These are phyloP conservation scores for Himantopus leucocephalus DNA, from an alignment of 2,113 vertebrate species.

Conservation along the genomic window DNA sequence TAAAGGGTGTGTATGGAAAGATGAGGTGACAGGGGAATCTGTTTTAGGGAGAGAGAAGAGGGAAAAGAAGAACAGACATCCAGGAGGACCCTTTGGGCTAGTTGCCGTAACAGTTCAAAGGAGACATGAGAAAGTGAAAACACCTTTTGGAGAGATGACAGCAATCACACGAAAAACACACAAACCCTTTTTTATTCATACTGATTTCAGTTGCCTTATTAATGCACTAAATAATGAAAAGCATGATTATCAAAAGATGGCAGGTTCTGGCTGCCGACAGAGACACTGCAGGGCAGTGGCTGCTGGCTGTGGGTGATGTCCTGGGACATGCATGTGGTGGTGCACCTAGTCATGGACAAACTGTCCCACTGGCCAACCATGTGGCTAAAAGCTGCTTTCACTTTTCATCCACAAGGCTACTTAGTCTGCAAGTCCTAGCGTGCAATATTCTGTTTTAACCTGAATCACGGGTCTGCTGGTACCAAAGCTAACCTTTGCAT, in stretches of 20 bases:
- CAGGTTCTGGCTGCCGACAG: background rate
- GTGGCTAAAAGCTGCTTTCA: background rate
- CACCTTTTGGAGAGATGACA: background rate
- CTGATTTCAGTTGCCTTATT: background rate
- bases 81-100: background rate
- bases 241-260: background rate
- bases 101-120: background rate
- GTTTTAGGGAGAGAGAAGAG: background rate
- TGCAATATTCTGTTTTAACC: background rate
- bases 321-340: too few species aligned
- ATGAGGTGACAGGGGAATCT: background rate
- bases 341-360: background rate
- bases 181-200: background rate
- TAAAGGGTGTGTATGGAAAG: background rate
- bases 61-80: background rate
- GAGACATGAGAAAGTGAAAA: background rate
- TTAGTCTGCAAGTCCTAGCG: background rate
- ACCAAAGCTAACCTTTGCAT: background rate
- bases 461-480: accelerated
- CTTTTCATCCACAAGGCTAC: background rate
- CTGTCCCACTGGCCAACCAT: background rate
- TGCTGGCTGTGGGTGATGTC: background rate
- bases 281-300: background rate
- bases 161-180: background rate
- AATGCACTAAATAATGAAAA: background rate